phyloP scores from a whole-genome alignment of 2,113 vertebrate species.

The Pongo pygmaeus region DNA sequence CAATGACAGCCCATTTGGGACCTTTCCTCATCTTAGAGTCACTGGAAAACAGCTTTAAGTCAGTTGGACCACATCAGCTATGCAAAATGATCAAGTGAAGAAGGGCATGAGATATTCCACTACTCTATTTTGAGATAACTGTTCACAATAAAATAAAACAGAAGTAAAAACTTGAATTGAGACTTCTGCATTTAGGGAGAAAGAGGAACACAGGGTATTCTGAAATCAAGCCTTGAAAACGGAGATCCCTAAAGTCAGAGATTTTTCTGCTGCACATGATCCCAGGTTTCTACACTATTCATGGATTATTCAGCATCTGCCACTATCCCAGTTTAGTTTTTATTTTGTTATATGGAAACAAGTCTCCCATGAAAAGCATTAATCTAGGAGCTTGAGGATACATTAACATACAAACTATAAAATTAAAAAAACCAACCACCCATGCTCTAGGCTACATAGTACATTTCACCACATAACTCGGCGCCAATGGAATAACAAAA shows the following conservation, averaged over 20 bases:
- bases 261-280: not conserved
- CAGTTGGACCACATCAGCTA: not conserved
- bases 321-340: not conserved
- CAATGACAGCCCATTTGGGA: not conserved
- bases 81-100: not conserved
- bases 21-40: not conserved
- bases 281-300: not conserved
- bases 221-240: not conserved
- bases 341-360: not conserved
- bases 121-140: not conserved
- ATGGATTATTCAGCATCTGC: not conserved
- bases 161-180: not conserved
- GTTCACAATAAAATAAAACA: not conserved
- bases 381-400: not conserved
- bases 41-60: not conserved
- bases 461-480: not conserved
- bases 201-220: not conserved
- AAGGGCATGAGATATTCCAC: not conserved
- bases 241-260: not conserved
- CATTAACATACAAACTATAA: not conserved
- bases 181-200: not conserved
- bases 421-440: not conserved
- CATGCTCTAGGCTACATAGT: not conserved
- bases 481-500: not conserved
- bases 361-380: not conserved